Evolutionary conservation across 2,797 vertebrate species (phyloP).

Genomic region (Siniperca undulata): DNA sequence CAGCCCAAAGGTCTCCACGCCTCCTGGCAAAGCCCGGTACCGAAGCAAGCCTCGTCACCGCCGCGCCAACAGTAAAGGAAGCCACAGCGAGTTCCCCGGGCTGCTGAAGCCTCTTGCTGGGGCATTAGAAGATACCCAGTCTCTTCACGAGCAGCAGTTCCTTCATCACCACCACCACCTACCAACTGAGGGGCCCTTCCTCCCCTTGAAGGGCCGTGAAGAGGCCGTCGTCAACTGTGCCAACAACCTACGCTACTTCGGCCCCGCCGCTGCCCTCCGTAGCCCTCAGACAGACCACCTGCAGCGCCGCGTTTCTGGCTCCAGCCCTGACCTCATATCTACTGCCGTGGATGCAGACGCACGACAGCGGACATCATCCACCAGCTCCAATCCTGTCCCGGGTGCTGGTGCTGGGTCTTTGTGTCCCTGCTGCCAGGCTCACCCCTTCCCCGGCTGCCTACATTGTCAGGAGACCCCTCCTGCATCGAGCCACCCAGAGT

Average conservation of each 20-base stretch:
- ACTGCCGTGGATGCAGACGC: conserved; percentile 89
- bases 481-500: conserved; percentile 74
- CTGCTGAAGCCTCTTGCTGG: conserved; percentile 86
- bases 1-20: conserved; percentile 94
- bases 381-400: conserved; percentile 59
- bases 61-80: conserved; percentile 95
- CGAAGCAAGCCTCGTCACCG: conserved; percentile 97
- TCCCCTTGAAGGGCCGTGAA: conserved; percentile 87
- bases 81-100: conserved; percentile 92
- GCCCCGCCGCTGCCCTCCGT: conserved; percentile 93
- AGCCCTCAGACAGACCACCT: conserved; percentile 96
- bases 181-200: conserved; percentile 74
- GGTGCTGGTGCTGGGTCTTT: conserved; percentile 72
- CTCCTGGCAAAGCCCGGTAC: conserved; percentile 92
- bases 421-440: conserved; percentile 89
- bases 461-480: conserved; percentile 85
- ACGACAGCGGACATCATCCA: conserved; percentile 80
- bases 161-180: conserved; percentile 67
- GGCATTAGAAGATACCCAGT: conserved; percentile 81
- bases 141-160: conserved; percentile 77
- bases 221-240: conserved; percentile 92
- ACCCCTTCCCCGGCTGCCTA: conserved; percentile 89
- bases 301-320: conserved; percentile 89
- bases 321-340: conserved; percentile 95
- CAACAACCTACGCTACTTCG: conserved; percentile 96